Evolutionary conservation across 2,888 invertebrate genomes (phyloP).

Genomic region (Megamerina dolium): DNA sequence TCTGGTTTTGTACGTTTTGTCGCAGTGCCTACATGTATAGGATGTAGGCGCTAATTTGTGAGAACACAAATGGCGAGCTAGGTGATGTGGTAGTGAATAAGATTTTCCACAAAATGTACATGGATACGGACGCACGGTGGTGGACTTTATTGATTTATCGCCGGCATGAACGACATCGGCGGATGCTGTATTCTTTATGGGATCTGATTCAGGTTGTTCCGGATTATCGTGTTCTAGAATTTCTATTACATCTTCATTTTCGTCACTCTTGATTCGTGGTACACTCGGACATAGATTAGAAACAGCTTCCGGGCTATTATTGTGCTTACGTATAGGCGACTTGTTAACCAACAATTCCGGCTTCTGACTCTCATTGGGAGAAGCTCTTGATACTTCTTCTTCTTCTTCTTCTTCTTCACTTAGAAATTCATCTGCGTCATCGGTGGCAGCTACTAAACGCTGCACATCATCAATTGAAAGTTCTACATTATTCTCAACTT

Average conservation of each 20-base stretch:
- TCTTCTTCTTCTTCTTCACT: no score
- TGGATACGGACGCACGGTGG: conserved; percentile 66
- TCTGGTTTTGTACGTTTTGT: conserved; percentile 56
- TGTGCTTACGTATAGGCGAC: conserved; percentile 42
- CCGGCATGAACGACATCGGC: no score
- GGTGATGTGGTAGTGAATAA: conserved; percentile 72
- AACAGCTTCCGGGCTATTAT: conserved; percentile 35
- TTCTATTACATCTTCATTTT: conserved; percentile 45
- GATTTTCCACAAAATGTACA: conserved; percentile 70
- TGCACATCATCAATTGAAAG: conserved; percentile 41
- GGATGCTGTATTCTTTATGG: conserved; percentile 40
- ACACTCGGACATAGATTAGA: conserved; percentile 40
- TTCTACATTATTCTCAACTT: conserved; percentile 40
- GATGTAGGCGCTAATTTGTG: conserved; percentile 37
- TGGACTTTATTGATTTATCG: no score
- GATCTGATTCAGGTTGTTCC: conserved; percentile 22
- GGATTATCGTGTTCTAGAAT: conserved; percentile 35
- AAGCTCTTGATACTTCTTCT: no score
- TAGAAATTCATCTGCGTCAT: conserved; percentile 18
- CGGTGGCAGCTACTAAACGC: conserved; percentile 29
- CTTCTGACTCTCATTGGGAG: conserved; percentile 14
- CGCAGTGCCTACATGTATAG: conserved; percentile 56
- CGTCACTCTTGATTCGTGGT: conserved; percentile 39
- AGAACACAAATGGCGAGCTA: conserved; percentile 53
- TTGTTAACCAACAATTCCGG: conserved; percentile 46